Conservation (phyloP, 2,797 vertebrate genomes). For the Spatula versicolor region DNA sequence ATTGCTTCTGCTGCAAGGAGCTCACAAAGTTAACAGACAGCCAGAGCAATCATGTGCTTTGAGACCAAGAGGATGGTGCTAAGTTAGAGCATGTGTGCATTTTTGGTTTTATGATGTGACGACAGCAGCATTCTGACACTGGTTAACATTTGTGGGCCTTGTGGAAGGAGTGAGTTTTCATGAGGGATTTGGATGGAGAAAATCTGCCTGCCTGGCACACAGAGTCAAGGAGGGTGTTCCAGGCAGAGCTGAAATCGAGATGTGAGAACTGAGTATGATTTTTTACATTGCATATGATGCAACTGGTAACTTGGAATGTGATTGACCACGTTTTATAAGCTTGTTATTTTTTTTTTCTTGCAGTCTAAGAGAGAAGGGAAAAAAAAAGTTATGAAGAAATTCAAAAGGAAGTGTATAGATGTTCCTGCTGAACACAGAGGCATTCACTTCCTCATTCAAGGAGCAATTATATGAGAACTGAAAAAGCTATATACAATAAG, state of each 20-base stretch:
- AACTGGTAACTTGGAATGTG: neutral
- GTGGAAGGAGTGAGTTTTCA: neutral
- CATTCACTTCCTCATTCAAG: neutral
- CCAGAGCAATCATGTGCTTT: neutral
- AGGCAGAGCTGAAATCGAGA: neutral
- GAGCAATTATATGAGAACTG: neutral
- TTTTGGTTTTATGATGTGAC: constrained; percentile 43
- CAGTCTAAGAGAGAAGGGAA: neutral
- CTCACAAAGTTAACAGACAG: neutral
- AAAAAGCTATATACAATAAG: neutral
- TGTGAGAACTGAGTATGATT: neutral
- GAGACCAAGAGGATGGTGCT: constrained; percentile 45
- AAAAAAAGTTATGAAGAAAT: neutral
- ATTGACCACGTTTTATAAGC: neutral
- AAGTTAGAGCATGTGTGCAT: constrained; percentile 57
- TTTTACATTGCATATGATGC: neutral
- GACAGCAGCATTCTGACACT: constrained; percentile 13
- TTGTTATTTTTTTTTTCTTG: neutral
- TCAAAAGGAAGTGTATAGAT: neutral
- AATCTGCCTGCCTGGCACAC: constrained; percentile 2
- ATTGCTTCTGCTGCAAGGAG: neutral
- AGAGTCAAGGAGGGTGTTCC: neutral
- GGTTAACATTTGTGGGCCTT: constrained; percentile 48
- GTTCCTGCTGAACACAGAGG: neutral
- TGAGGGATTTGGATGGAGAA: neutral